Evolutionary conservation across 2,797 vertebrate species (phyloP), one percentile per base, ranked within the genome.

Genomic region (Huso huso): DNA sequence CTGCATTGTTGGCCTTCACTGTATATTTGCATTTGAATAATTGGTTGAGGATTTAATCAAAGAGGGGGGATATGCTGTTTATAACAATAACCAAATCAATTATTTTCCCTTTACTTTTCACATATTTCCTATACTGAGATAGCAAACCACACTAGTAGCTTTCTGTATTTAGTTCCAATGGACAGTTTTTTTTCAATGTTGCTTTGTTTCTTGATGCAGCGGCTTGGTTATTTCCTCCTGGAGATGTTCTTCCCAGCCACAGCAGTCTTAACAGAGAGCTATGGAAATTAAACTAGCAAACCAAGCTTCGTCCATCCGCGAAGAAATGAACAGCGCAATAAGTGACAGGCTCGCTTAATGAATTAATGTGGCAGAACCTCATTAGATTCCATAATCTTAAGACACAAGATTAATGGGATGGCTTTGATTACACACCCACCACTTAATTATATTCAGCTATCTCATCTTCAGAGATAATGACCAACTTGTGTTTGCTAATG

Each of bases 331-430:
- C 84, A 81, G 85, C 85, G 85, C 85, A 88, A 85, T 83, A 88
- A 88, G 84, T 87, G 88, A 88, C 88, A 89, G 85, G 81, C 82
- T 82, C 83, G 76, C 72, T 77, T 86, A 88, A 87, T 87, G 87
- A 88, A 88, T 90, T 88, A 87, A 85, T 87, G 87, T 86, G 84
- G 85, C 85, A 88, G 85, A 88, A 88, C 84, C 87, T 90, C 84
- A 85, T 90, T 90, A 90, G 85, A 88, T 87, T 86, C 87, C 86
- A 88, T 90, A 87, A 90, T 90, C 86, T 90, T 83, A 83, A 85
- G 82, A 77, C 72, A 75, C 87, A 86, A 88, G 86, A 87, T 87
- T 88, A 89, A 89, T 82, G 87, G 7, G 8, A 48, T 62, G 61
- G 6, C 23, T 62, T 62, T 62, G 23, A 62, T 62, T 62, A 62